These are phyloP conservation scores for Isurus oxyrinchus DNA, from an alignment of 2,113 vertebrate species.

Conservation along the genomic window DNA sequence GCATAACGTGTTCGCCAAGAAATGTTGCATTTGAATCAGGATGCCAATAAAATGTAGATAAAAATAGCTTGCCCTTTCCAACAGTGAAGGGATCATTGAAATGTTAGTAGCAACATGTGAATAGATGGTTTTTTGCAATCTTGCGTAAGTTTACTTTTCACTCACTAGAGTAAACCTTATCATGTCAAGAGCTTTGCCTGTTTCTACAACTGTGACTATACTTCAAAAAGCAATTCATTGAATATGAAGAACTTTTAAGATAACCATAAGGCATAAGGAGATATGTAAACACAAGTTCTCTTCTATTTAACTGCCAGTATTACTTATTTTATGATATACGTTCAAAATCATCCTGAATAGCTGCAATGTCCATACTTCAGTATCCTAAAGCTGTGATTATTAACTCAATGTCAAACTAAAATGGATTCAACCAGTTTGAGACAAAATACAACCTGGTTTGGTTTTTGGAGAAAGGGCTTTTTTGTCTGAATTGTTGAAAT, in stretches of 20 bases:
- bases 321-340: background rate
- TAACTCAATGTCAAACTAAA: background rate
- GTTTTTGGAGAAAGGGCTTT: background rate
- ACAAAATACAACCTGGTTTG: background rate
- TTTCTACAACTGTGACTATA: background rate
- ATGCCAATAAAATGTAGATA: background rate
- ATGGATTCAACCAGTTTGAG: background rate
- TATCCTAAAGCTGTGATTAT: background rate
- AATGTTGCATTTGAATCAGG: background rate
- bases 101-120: background rate
- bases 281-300: background rate
- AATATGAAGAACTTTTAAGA: background rate
- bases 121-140: background rate
- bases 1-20: slow-evolving; percentile 12
- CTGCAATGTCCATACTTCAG: background rate
- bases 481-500: background rate
- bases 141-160: background rate
- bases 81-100: background rate
- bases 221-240: background rate
- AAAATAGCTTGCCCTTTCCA: slow-evolving; percentile 10
- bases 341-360: background rate
- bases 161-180: background rate
- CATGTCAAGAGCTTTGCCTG: background rate
- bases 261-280: background rate
- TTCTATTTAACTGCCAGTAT: background rate